Base-by-base conservation (phyloP, 2,797 vertebrate genomes). In the Dromococcyx pavoninus region DNA sequence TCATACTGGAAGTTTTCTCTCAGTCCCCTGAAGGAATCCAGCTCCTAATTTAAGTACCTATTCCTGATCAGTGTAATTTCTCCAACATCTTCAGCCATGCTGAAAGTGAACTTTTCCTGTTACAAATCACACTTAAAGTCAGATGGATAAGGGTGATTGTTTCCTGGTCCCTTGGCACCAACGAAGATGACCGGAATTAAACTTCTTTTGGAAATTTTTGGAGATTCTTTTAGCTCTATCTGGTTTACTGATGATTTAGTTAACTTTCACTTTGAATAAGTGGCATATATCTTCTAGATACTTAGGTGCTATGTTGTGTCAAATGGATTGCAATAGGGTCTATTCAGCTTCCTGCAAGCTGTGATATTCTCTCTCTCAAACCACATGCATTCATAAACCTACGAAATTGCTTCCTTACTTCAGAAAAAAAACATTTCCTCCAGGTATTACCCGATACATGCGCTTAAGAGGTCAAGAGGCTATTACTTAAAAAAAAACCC, bases 241-340 rank as follows among this genome's bases (percentile, higher is more conserved):
- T 69, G 7, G 44, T 88, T 79, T 67, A 69, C 24, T 57, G 39
- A 62, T 65, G 41, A 60, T 80, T 81, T 65, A 21, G n/a, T 86
- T 79, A 83, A 33, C 27, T 56, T 89, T 72, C 16, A 18, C 65
- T 74, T 79, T 41, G 35, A 86, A 88, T 54, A 88, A 88, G 77
- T 77, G 30, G 3, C 6, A 44, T 62, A 8, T 32, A 10, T 39
- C 65, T 85, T 73, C 66, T 60, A 64, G n/a, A 70, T 30, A 7
- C 35, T 88, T 87, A 73, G 35, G 41, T 95, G 71, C 5, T 92
- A 61, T 80, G 91, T 88, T 44, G 57, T 74, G 69, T 93, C 86
- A 90, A 71, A 87, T 71, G 62, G 50, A 91, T 50, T 62, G 24
- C 28, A 90, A 30, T 8, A 87, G 17, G 16, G 25, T 61, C 32